Percentiles rank a stretch among this genome's conserved stretches.
These are phyloP conservation scores for Rhadinocentrus ornatus DNA, from an alignment of 2,797 vertebrate genomes.

Conservation along the genomic window DNA sequence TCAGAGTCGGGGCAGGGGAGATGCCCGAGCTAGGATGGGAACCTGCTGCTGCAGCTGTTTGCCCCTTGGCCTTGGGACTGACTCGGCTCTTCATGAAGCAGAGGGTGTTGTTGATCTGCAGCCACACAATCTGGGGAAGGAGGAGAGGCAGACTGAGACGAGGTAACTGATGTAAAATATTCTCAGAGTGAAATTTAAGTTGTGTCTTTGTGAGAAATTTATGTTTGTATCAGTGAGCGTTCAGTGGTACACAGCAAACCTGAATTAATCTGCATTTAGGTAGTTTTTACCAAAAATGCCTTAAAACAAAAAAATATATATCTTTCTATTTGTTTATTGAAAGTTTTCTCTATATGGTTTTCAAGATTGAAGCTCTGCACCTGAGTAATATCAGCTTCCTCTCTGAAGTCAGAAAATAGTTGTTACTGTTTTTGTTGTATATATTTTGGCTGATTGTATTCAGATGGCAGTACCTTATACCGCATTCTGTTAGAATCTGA, in stretches of 20 bases:
- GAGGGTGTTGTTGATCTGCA: slow-evolving; percentile 38
- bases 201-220: slow-evolving; percentile 9
- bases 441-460: slow-evolving; percentile 62
- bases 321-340: background rate
- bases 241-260: slow-evolving; percentile 4
- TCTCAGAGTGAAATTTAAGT: slow-evolving; percentile 7
- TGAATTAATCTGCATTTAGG: slow-evolving; percentile 7
- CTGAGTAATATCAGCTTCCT: slow-evolving; percentile 37
- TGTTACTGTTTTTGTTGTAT: slow-evolving; percentile 16
- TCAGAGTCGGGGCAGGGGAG: slow-evolving; percentile 57
- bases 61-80: slow-evolving; percentile 50
- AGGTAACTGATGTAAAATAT: slow-evolving; percentile 69
- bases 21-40: slow-evolving; percentile 66
- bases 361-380: slow-evolving; percentile 34
- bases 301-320: background rate
- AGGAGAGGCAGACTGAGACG: slow-evolving; percentile 61
- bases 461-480: slow-evolving; percentile 71
- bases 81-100: slow-evolving; percentile 50
- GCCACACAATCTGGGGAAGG: slow-evolving; percentile 58
- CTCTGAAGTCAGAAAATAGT: slow-evolving; percentile 37
- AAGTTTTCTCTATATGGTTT: slow-evolving; percentile 24
- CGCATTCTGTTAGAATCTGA: slow-evolving; percentile 76
- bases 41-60: slow-evolving; percentile 75
- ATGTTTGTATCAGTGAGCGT: background rate
- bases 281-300: background rate